These are phyloP conservation scores for Nemurella pictetii DNA, from an alignment of 2,888 invertebrate genomes.

Conservation along the genomic window DNA sequence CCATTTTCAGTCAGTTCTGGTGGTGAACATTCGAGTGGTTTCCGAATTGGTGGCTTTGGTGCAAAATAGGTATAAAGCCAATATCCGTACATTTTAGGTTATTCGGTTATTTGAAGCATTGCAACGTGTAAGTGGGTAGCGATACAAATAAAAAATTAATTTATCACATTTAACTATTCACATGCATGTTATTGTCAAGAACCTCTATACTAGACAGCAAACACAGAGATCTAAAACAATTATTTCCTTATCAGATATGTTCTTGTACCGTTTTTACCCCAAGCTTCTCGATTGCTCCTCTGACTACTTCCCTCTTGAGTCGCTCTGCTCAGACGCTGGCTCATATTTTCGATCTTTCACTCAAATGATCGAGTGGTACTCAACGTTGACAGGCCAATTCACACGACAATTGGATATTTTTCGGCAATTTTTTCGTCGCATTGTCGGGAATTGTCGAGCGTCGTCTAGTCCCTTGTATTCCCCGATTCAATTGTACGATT, in stretches of 20 bases:
- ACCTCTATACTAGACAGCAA: no score
- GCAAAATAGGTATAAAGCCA: no score
- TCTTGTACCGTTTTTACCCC: not conserved
- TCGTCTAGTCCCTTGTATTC: not conserved
- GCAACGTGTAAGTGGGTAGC: no score
- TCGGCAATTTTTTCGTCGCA: slow-evolving; percentile 13
- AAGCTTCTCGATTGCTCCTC: not conserved
- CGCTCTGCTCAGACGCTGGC: not conserved
- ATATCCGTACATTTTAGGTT: no score
- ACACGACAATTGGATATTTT: slow-evolving; percentile 2
- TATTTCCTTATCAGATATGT: no score
- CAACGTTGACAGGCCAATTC: slow-evolving; percentile 21
- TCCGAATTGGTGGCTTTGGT: not conserved
- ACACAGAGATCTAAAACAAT: no score
- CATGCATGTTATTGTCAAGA: no score
- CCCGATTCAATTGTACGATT: not conserved
- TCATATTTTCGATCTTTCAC: slow-evolving; percentile 5
- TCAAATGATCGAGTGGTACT: slow-evolving; percentile 24
- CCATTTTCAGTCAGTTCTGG: not conserved
- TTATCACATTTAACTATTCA: no score
- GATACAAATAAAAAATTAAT: no score
- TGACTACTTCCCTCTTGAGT: slow-evolving; percentile 6
- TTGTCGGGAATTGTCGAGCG: not conserved
- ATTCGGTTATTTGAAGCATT: no score
- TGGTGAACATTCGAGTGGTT: not conserved